phyloP scores from a whole-genome alignment of 2,888 invertebrate genomes.

The Patella caerulea region DNA sequence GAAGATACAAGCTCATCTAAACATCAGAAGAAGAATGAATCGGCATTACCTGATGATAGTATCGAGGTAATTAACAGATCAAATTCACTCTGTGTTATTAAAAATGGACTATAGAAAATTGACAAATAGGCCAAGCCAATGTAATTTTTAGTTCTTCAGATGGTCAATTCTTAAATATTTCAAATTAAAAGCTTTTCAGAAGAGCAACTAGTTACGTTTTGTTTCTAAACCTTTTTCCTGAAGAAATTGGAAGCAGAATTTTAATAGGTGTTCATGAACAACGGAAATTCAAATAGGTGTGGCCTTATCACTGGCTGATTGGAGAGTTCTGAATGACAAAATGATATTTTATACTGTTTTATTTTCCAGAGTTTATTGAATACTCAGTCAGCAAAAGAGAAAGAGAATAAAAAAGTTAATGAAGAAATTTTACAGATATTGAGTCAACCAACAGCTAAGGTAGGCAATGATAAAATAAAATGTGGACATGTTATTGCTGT shows the following conservation, averaged over 20 bases:
- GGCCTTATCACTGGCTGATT: neutral
- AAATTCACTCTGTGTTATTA: neutral
- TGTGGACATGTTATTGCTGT: neutral
- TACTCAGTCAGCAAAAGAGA: constrained; percentile 95
- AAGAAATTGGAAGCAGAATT: no score
- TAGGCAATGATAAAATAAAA: constrained; percentile 29
- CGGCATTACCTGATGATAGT: constrained; percentile 15
- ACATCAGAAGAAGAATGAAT: constrained; percentile 13
- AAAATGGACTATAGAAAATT: no score
- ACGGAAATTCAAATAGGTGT: no score
- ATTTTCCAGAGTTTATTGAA: constrained; percentile 82
- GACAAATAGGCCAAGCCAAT: neutral
- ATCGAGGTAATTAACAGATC: constrained; percentile 13
- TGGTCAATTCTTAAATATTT: neutral
- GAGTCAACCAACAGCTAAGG: constrained; percentile 96
- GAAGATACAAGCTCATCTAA: neutral
- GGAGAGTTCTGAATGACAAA: neutral
- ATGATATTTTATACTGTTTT: neutral
- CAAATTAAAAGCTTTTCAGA: no score
- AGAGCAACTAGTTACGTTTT: no score
- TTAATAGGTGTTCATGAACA: no score
- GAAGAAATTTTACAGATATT: constrained; percentile 91
- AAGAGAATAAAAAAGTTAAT: constrained; percentile 93
- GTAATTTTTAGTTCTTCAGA: neutral
- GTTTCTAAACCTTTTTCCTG: no score